phyloP scores from a whole-genome alignment of 2,888 invertebrate genomes.

The Arrhopalites spinosus region DNA sequence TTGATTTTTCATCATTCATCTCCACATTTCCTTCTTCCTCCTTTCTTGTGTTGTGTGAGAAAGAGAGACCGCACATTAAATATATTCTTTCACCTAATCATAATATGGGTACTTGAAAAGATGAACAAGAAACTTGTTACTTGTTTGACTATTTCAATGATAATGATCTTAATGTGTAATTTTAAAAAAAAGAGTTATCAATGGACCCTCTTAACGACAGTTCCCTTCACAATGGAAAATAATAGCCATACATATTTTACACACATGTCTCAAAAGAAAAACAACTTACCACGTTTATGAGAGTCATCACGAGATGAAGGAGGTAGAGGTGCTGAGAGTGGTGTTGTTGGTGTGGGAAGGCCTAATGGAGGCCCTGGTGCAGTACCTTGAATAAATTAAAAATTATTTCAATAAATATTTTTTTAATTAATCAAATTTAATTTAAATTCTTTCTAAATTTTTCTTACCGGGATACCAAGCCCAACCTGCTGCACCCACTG shows the following conservation, averaged over 20 bases:
- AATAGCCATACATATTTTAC: neutral
- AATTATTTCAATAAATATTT: too few species aligned
- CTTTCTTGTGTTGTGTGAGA: constrained; percentile 1
- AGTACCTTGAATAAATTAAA: constrained; percentile 61
- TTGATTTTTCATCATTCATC: neutral
- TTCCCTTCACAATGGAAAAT: neutral
- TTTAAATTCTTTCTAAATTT: too few species aligned
- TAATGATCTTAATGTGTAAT: neutral
- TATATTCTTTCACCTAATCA: neutral
- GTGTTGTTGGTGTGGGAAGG: constrained; percentile 62
- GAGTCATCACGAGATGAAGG: constrained; percentile 68
- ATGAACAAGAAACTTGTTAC: neutral
- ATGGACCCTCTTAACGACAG: neutral
- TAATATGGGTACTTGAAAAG: neutral
- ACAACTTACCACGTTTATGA: constrained; percentile 73
- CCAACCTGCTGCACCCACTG: constrained; percentile 67
- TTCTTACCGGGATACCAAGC: too few species aligned
- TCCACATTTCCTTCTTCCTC: neutral
- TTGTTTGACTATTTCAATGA: neutral
- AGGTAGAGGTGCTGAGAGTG: constrained; percentile 63
- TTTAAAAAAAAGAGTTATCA: neutral
- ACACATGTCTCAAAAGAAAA: neutral
- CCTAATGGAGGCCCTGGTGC: constrained; percentile 75
- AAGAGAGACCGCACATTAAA: constrained; percentile 21
- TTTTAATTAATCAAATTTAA: too few species aligned